Conservation (phyloP, 2,113 vertebrate genomes). For the Seriola rivoliana region DNA sequence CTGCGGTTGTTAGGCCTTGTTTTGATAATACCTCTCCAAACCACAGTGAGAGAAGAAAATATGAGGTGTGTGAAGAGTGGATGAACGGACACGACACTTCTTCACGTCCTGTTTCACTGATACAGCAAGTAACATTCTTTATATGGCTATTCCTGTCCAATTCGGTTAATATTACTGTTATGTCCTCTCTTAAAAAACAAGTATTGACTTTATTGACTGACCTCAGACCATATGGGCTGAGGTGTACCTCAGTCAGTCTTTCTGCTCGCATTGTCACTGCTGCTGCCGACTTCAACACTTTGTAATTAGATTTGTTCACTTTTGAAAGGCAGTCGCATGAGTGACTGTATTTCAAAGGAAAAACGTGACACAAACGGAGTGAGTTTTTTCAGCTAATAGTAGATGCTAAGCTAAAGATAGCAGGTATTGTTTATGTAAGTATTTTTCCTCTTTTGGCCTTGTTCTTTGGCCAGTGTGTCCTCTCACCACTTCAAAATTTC, state of each 20-base stretch:
- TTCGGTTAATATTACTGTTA: not conserved
- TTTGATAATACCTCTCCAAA: slow-evolving; percentile 52
- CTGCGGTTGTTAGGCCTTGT: slow-evolving; percentile 41
- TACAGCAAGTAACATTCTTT: not conserved
- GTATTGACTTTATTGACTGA: not conserved
- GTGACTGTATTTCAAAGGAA: not conserved
- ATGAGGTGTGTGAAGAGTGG: not conserved
- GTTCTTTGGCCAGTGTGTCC: too few relatives aligned
- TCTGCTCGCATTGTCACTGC: too few relatives aligned
- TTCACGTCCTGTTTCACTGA: slow-evolving; percentile 8
- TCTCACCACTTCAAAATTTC: too few relatives aligned
- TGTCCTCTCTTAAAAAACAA: not conserved
- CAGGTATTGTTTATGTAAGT: not conserved
- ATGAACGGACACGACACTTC: not conserved
- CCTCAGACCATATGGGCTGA: not conserved
- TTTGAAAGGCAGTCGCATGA: too few relatives aligned
- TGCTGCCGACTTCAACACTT: not conserved
- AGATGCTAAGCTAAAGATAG: not conserved
- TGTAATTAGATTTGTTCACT: not conserved
- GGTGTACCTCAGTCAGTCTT: too few relatives aligned
- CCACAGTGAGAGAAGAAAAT: slow-evolving; percentile 23
- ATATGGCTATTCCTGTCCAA: not conserved
- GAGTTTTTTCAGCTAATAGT: not conserved
- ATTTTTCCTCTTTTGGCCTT: too few relatives aligned
- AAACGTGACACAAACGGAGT: too few relatives aligned